A percentile compares a stretch with the other conserved stretches of the same genome.
These are phyloP conservation scores for Didymodactylos carnosus DNA, from an alignment of 2,888 invertebrate genomes.

Conservation along the genomic window DNA sequence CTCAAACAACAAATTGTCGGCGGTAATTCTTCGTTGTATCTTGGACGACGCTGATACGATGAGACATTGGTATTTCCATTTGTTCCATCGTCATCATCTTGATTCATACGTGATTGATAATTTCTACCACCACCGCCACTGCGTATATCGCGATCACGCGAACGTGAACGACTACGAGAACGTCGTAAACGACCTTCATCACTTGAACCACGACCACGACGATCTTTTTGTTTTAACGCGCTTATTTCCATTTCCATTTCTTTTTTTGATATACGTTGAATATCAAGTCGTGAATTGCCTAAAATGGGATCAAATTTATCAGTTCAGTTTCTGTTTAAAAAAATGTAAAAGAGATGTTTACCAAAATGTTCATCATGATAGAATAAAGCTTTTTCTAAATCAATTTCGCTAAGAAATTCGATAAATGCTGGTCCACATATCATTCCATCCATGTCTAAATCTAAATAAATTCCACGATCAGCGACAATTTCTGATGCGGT, in stretches of 20 bases:
- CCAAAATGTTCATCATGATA: constrained; percentile 6
- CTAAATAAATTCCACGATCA: background rate
- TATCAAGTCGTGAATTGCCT: background rate
- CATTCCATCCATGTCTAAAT: background rate
- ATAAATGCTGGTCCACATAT: constrained; percentile 5
- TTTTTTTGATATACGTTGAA: background rate
- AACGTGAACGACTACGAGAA: background rate
- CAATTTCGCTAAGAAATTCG: constrained; percentile 1
- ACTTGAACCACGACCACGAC: background rate
- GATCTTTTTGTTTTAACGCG: background rate
- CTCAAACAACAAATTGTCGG: background rate
- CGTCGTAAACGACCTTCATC: background rate
- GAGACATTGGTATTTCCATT: background rate
- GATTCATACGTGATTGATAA: no score
- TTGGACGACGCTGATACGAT: background rate
- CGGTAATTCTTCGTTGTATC: background rate
- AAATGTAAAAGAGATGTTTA: no score
- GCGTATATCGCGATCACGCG: no score
- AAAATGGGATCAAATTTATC: no score
- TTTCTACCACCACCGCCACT: no score
- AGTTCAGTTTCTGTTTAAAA: no score
- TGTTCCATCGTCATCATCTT: background rate
- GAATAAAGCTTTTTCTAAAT: constrained; percentile 12
- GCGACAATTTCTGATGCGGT: background rate
- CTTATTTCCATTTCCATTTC: background rate